A percentile compares a stretch with the other conserved stretches of the same genome.
Evolutionary conservation across 2,113 vertebrate species (phyloP).

Genomic region (Prunella himalayana): DNA sequence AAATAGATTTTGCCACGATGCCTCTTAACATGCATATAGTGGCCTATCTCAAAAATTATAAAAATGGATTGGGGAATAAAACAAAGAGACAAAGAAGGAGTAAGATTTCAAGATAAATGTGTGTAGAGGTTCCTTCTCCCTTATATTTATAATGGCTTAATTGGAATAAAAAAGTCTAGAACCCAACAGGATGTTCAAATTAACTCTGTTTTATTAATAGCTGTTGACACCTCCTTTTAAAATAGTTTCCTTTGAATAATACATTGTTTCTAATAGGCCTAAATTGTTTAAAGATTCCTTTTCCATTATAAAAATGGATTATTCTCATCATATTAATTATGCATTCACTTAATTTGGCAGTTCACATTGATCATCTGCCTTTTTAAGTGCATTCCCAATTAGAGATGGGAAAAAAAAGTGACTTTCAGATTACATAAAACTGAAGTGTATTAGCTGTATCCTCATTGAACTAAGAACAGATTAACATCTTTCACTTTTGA

Average conservation of each 20-base stretch:
- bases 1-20: background rate
- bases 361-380: background rate
- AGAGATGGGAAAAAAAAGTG: background rate
- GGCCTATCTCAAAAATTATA: background rate
- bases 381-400: background rate
- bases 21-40: background rate
- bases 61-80: background rate
- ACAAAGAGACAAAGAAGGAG: background rate
- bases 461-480: background rate
- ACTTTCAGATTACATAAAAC: background rate
- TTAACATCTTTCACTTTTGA: background rate
- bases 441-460: background rate
- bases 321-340: constrained; percentile 55
- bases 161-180: background rate
- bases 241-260: constrained; percentile 52
- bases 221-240: background rate
- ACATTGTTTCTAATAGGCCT: constrained; percentile 36
- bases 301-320: constrained; percentile 48
- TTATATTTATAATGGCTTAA: background rate
- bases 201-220: constrained; percentile 34
- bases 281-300: constrained; percentile 11
- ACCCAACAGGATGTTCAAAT: constrained; percentile 3
- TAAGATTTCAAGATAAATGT: background rate
- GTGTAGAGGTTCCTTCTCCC: background rate
- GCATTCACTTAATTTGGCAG: constrained; percentile 18